Conservation (phyloP, 2,113 vertebrate genomes). For the Sapajus apella region DNA sequence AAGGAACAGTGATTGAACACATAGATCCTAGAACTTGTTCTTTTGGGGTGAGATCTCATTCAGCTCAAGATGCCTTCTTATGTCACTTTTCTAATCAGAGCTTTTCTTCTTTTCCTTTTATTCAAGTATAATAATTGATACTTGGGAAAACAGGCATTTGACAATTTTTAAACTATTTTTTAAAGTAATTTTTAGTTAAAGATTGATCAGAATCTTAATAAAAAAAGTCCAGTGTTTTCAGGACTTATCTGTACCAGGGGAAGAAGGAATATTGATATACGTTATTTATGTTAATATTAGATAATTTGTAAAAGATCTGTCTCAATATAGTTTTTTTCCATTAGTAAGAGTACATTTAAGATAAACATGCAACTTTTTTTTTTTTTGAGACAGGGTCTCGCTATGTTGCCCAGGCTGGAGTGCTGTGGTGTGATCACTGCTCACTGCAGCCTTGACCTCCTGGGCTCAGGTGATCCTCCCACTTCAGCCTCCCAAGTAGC, state of each 20-base stretch:
- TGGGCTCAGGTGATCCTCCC: no score
- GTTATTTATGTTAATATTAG: conserved; percentile 10
- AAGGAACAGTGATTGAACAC: neutral
- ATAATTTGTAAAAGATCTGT: conserved; percentile 6
- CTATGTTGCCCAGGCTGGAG: no score
- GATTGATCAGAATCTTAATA: neutral
- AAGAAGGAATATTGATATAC: neutral
- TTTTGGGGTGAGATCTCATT: neutral
- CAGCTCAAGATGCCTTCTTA: neutral
- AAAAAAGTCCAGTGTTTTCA: conserved; percentile 12
- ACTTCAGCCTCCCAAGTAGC: no score
- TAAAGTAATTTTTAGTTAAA: conserved; percentile 34
- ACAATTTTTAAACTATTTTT: neutral
- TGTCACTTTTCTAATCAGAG: neutral
- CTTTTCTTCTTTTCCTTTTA: neutral
- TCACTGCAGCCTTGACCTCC: no score
- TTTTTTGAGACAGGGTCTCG: no score
- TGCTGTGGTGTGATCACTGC: no score
- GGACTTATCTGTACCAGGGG: neutral
- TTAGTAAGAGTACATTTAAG: conserved; percentile 2
- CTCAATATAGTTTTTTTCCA: neutral
- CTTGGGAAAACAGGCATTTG: conserved; percentile 24
- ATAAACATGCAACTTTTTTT: conserved; percentile 8
- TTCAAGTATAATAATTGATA: conserved; percentile 17
- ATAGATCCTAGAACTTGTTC: neutral